Evolutionary conservation across 2,797 vertebrate species (phyloP).

Genomic region (Acanthis flammea): DNA sequence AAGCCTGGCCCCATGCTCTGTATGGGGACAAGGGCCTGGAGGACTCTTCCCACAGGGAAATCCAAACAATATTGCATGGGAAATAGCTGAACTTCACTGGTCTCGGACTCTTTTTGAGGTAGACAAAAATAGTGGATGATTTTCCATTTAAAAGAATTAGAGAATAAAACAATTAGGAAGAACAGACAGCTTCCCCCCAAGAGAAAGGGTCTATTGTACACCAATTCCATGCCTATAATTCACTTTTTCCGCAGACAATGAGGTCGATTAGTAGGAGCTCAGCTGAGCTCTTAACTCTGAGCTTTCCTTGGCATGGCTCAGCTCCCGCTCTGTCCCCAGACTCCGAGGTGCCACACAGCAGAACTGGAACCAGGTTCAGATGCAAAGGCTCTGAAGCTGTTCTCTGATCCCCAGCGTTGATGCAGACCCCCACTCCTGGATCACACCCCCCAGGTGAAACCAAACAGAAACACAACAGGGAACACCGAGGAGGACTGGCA

Average conservation of each 20-base stretch:
- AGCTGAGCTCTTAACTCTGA: neutral
- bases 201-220: slow-evolving; percentile 12
- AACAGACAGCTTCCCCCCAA: neutral
- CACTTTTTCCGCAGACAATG: neutral
- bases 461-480: neutral
- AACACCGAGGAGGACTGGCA: neutral
- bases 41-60: neutral
- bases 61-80: neutral
- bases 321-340: neutral
- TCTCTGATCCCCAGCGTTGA: neutral
- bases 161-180: neutral
- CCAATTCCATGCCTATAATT: slow-evolving; percentile 16
- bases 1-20: neutral
- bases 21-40: neutral
- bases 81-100: neutral
- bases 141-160: slow-evolving; percentile 22
- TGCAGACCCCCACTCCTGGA: neutral
- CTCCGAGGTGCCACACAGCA: neutral
- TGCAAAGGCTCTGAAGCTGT: neutral
- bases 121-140: neutral
- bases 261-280: neutral
- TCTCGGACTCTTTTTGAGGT: neutral
- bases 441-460: neutral
- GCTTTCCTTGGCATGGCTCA: neutral
- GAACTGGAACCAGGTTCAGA: neutral